These are phyloP conservation scores for Meteorus colon DNA, from an alignment of 2,888 invertebrate genomes.

Conservation along the genomic window DNA sequence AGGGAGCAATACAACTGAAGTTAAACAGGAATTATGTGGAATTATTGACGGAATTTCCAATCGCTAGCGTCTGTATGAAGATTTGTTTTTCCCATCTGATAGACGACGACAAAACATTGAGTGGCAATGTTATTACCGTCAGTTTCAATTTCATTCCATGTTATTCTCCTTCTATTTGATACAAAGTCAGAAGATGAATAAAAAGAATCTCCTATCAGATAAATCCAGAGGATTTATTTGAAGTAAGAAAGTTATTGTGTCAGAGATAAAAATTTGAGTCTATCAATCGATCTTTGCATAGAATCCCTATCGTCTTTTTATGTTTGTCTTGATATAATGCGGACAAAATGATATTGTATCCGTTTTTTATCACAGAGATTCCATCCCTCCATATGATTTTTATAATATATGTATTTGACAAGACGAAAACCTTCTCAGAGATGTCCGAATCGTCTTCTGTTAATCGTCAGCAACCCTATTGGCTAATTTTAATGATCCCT, in stretches of 20 bases:
- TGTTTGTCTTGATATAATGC: background rate
- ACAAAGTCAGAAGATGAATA: background rate
- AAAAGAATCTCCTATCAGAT: background rate
- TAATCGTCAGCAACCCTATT: no score
- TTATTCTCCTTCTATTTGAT: background rate
- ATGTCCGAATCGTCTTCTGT: no score
- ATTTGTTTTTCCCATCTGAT: background rate
- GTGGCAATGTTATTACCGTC: background rate
- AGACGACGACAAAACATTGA: background rate
- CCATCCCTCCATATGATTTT: no score
- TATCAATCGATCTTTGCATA: background rate
- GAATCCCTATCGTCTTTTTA: background rate
- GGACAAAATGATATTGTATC: background rate
- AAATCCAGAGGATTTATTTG: background rate
- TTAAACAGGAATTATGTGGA: constrained; percentile 1
- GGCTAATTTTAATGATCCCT: no score
- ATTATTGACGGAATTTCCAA: background rate
- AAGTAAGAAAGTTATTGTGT: background rate
- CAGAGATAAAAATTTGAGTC: background rate
- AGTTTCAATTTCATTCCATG: background rate
- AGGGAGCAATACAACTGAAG: background rate
- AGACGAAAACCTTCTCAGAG: no score
- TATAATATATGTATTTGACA: no score
- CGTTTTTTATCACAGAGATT: background rate
- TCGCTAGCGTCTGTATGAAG: background rate